Evolutionary conservation across 2,797 vertebrate genomes (phyloP), one percentile per base, ranked within the genome.

Genomic region (Pseudochaenichthys georgianus): DNA sequence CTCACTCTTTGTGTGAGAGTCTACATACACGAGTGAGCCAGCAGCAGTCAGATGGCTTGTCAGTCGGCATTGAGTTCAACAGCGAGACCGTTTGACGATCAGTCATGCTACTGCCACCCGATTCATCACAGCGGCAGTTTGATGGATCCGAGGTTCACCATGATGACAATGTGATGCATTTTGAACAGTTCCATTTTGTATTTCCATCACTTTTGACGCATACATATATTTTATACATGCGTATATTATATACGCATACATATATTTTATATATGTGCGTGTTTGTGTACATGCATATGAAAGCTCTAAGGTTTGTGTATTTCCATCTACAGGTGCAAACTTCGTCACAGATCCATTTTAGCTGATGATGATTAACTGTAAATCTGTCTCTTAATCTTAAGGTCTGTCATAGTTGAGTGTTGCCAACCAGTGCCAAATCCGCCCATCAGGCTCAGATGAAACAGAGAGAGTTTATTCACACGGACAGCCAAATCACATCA

Each of bases 1-100:
- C 3, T 61, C 42, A 11, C 23, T 28, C 23, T 59, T 28, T 70
- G 52, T 63, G 51, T 67, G 52, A 64, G 28, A 51, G 67, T 75
- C 45, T 47, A 64, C 54, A 59, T 58, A 63, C 52, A 42, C 81
- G 62, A 77, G 73, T 83, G 81, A 88, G 68, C 87, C 87, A 87
- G 80, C 78, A 42, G 76, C 73, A 63, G 80, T 91, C 86, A 87
- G 81, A 87, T 79, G 85, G 86, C 64, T 70, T 84, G 81, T 87
- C 86, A 75, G 72, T 81, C 82, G 81, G 74, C 70, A 75, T 86
- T 63, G 62, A 31, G 70, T 82, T 83, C 69, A 73, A 50, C 70
- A 54, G 34, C 67, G 65, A 67, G 85, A 84, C 82, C 84, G 81
- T 71, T 75, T 73, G 75, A 34, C 62, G 74, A 91, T 82, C 80